phyloP scores from a whole-genome alignment of 37 sponge, comb jelly and placozoan genomes.

The Oscarella lobularis region DNA sequence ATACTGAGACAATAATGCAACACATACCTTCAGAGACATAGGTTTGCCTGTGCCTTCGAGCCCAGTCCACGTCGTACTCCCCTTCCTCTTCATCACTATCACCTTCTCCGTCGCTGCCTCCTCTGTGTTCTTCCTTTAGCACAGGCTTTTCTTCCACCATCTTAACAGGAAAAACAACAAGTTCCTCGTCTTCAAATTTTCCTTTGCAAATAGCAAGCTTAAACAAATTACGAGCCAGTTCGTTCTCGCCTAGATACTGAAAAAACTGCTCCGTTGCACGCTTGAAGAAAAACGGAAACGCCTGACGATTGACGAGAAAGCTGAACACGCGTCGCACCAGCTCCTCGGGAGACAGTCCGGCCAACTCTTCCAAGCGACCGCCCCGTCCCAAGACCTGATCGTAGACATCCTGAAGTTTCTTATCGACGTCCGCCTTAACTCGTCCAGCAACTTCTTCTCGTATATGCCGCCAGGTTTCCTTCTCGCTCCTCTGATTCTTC shows the following conservation, averaged over 20 bases:
- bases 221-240: not conserved
- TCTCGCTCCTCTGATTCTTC: constrained; percentile 6
- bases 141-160: not conserved
- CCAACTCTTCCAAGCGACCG: not conserved
- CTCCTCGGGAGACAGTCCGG: not conserved
- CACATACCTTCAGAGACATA: not conserved
- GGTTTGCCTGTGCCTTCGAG: not conserved
- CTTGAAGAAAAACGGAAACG: not conserved
- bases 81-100: not conserved
- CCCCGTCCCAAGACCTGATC: not conserved
- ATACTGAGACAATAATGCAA: too few relatives aligned
- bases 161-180: too few relatives aligned
- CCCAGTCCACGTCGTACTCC: not conserved
- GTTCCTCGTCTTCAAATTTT: not conserved
- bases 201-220: not conserved
- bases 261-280: not conserved
- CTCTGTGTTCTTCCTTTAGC: not conserved
- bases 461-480: not conserved
- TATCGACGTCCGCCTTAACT: not conserved
- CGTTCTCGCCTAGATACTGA: not conserved
- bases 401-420: not conserved
- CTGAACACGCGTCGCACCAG: not conserved
- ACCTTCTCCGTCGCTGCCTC: not conserved
- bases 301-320: not conserved
- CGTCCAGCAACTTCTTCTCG: not conserved